A percentile compares a stretch with the other conserved stretches of the same genome.
These are phyloP conservation scores for Scaptomyza caliginosa DNA, from an alignment of 2,888 invertebrate genomes.

Conservation along the genomic window DNA sequence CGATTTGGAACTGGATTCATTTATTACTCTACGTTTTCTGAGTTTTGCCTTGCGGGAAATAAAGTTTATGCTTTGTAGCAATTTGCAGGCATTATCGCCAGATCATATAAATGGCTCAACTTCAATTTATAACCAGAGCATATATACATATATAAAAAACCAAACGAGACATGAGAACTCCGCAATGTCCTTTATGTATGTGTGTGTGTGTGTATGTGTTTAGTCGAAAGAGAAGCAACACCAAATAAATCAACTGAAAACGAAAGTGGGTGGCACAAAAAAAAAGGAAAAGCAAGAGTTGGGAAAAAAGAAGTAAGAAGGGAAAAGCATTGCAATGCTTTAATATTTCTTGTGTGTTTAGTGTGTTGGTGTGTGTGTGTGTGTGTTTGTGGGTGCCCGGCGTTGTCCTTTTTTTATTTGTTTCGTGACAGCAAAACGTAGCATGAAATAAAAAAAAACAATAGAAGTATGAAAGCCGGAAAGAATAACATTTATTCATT, in stretches of 20 bases:
- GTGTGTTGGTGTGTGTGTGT: conserved; percentile 22
- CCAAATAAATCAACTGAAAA: conserved; percentile 74
- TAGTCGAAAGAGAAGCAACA: conserved; percentile 48
- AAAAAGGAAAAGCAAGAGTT: not conserved
- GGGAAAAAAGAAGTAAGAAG: not conserved
- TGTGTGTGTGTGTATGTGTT: conserved; percentile 19
- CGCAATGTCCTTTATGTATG: conserved; percentile 33
- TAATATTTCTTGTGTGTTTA: conserved; percentile 43
- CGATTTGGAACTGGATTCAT: not conserved
- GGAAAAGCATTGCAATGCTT: conserved; percentile 50
- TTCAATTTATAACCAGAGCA: conserved; percentile 73
- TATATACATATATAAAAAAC: conserved; percentile 45
- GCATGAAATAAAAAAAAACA: conserved; percentile 26
- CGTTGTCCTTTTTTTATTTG: conserved; percentile 42
- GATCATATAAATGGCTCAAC: conserved; percentile 76
- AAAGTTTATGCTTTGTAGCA: conserved; percentile 31
- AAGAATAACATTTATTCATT: conserved; percentile 19
- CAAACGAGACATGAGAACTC: conserved; percentile 22
- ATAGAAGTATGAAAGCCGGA: conserved; percentile 32
- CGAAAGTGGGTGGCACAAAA: conserved; percentile 43
- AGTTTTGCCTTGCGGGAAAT: conserved; percentile 12
- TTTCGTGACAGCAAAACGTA: conserved; percentile 65
- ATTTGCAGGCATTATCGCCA: conserved; percentile 74
- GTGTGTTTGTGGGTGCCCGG: conserved; percentile 22
- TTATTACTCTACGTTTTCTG: conserved; percentile 11